phyloP scores from a whole-genome alignment of 2,797 vertebrate species.

The Parambassis ranga region DNA sequence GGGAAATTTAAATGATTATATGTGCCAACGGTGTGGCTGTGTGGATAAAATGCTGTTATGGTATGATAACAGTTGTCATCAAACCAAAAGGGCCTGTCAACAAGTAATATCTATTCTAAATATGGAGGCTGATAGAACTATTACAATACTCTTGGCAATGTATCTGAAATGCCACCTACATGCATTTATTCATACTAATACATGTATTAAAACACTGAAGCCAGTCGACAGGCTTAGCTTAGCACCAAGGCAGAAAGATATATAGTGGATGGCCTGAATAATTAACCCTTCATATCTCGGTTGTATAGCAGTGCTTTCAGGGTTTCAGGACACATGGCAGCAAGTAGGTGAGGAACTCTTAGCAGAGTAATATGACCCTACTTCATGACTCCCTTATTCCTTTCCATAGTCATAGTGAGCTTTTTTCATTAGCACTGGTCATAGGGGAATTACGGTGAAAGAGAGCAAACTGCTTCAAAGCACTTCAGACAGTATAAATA shows the following conservation, averaged over 20 bases:
- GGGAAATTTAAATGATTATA: background rate
- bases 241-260: background rate
- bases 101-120: background rate
- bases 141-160: background rate
- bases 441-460: constrained; percentile 49
- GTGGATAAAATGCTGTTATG: background rate
- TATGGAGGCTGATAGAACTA: background rate
- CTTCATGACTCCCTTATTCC: constrained; percentile 30
- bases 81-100: background rate
- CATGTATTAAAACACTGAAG: background rate
- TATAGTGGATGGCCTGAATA: background rate
- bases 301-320: no score
- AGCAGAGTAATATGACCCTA: no score
- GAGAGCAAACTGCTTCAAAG: constrained; percentile 74
- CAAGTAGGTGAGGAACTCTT: no score
- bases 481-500: constrained; percentile 67
- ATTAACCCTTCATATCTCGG: background rate
- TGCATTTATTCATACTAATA: background rate
- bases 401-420: constrained; percentile 21
- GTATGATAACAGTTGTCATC: background rate
- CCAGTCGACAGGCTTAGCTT: background rate
- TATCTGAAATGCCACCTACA: no score
- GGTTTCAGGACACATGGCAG: no score
- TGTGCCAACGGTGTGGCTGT: background rate
- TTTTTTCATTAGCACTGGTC: constrained; percentile 20